Percentiles rank a stretch among this genome's conserved stretches.
phyloP scores from a whole-genome alignment of 2,113 vertebrate species.

The Thunnus thynnus region DNA sequence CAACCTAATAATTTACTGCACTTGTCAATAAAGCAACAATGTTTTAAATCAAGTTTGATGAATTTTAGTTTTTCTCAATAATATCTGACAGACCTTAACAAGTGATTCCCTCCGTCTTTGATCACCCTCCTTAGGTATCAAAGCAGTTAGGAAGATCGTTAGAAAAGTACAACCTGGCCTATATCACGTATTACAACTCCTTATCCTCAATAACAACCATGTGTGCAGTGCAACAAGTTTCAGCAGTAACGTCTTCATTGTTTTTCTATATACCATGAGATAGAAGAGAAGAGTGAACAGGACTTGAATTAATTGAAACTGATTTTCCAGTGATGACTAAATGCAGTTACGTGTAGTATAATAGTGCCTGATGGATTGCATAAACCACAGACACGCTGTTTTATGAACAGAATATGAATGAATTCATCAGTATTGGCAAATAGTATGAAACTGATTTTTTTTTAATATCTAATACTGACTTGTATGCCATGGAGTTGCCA shows the following conservation, averaged over 20 bases:
- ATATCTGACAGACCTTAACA: neutral
- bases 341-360: constrained; percentile 6
- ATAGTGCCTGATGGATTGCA: neutral
- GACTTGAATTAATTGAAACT: neutral
- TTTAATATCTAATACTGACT: neutral
- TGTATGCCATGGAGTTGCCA: constrained; percentile 22
- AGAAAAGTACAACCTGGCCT: neutral
- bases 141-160: constrained; percentile 3
- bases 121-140: neutral
- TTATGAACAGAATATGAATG: neutral
- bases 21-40: neutral
- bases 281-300: neutral
- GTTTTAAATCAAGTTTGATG: neutral
- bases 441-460: neutral
- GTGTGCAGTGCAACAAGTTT: constrained; percentile 27
- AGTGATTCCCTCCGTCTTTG: neutral
- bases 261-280: constrained; percentile 12
- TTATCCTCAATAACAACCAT: constrained; percentile 16
- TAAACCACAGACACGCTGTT: neutral
- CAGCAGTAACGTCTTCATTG: neutral
- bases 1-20: neutral
- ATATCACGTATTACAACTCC: constrained; percentile 5
- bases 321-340: constrained; percentile 26
- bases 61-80: constrained; percentile 2
- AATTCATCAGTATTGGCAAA: neutral